Percentiles rank a stretch among this genome's conserved stretches.
Evolutionary conservation across 2,797 vertebrate genomes (phyloP).

Genomic region (Spinus olivaceus): DNA sequence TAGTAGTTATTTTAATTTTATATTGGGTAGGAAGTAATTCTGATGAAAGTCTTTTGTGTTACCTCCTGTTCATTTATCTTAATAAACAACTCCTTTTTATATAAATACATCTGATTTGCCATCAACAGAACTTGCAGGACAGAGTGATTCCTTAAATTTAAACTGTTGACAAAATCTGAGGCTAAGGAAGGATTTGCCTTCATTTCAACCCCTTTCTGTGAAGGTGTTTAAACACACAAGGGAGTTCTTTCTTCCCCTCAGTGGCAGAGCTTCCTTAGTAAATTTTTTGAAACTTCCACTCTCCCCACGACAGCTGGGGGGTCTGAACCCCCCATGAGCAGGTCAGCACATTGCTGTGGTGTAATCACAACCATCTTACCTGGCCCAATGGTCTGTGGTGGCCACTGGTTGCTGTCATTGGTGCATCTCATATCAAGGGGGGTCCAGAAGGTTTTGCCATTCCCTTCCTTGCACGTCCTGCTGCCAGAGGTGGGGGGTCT

Average conservation of each 20-base stretch:
- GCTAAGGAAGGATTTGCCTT: neutral
- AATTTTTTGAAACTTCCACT: neutral
- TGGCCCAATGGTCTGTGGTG: neutral
- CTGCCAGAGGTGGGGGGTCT: neutral
- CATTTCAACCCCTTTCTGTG: neutral
- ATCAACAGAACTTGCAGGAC: neutral
- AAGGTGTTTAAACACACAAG: neutral
- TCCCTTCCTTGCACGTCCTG: neutral
- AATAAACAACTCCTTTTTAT: neutral
- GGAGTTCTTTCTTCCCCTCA: neutral
- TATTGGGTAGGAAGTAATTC: neutral
- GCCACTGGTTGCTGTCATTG: neutral
- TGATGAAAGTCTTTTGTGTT: neutral
- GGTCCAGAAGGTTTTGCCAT: neutral
- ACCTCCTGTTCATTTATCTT: neutral
- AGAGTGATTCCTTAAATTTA: neutral
- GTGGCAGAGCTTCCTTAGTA: neutral
- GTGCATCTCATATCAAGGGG: neutral
- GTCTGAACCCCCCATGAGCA: neutral
- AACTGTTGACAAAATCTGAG: neutral
- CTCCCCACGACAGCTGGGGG: fast-evolving
- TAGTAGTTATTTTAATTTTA: neutral
- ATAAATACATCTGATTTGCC: neutral
- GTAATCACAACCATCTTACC: neutral
- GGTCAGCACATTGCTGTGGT: neutral